These are phyloP conservation scores for Champsocephalus esox DNA, from an alignment of 2,797 vertebrate species.

Conservation along the genomic window DNA sequence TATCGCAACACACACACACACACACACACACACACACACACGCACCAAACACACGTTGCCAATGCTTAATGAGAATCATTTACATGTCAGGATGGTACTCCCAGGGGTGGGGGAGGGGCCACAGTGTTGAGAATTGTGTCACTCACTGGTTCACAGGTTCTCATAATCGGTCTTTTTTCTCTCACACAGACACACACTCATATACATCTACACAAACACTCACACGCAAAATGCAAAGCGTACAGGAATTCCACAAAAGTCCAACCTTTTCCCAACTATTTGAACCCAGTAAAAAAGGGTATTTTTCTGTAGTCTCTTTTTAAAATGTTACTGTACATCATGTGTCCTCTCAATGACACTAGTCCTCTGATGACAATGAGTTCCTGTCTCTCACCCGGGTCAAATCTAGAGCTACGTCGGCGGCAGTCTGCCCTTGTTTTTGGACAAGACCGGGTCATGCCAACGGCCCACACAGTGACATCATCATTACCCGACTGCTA, in stretches of 20 bases:
- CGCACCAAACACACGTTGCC: constrained; percentile 64
- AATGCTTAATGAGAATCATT: constrained; percentile 84
- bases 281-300: constrained; percentile 52
- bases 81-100: constrained; percentile 83
- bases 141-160: constrained; percentile 84
- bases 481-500: constrained; percentile 60
- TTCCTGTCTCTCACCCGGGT: constrained; percentile 56
- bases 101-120: constrained; percentile 80
- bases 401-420: constrained; percentile 56
- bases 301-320: constrained; percentile 27
- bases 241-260: constrained; percentile 63
- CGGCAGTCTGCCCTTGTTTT: constrained; percentile 53
- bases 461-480: constrained; percentile 58
- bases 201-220: constrained; percentile 41
- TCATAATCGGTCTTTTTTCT: constrained; percentile 81
- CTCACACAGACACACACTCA: constrained; percentile 62
- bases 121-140: constrained; percentile 86
- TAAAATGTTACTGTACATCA: constrained; percentile 57
- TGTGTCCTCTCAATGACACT: constrained; percentile 55
- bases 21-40: constrained; percentile 18
- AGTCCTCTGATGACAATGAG: constrained; percentile 52
- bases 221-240: constrained; percentile 55
- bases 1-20: constrained; percentile 55
- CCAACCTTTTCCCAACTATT: constrained; percentile 50
- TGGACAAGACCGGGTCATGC: constrained; percentile 43